Conservation (phyloP, 2,888 invertebrate genomes). For the Andricus quercusramuli region DNA sequence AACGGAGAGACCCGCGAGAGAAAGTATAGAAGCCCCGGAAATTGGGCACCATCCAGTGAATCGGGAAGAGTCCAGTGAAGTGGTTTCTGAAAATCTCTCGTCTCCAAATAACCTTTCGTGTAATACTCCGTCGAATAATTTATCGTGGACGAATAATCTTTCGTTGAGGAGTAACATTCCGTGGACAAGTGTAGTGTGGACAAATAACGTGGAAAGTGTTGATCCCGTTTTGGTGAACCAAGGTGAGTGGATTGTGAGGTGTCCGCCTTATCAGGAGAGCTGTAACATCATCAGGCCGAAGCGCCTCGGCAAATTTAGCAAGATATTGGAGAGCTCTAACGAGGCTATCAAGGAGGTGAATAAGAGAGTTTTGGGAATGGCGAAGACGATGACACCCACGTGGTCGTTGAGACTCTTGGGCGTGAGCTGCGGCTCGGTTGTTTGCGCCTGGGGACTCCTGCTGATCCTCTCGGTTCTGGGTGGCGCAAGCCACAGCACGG, state of each 20-base stretch:
- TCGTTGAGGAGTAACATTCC: background rate
- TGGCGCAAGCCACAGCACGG: conserved; percentile 72
- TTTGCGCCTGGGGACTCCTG: conserved; percentile 74
- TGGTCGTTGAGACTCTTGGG: conserved; percentile 73
- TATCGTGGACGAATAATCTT: background rate
- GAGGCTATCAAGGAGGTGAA: conserved; percentile 69
- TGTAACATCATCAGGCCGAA: conserved; percentile 27
- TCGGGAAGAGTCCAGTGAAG: conserved; percentile 1
- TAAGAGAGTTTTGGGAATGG: conserved; percentile 71
- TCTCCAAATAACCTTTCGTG: background rate
- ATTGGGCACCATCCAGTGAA: conserved; percentile 2
- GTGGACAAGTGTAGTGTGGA: conserved; percentile 11
- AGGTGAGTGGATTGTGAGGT: conserved; percentile 39
- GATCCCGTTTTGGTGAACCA: conserved; percentile 9
- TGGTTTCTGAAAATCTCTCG: background rate
- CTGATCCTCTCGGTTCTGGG: conserved; percentile 71
- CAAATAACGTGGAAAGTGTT: conserved; percentile 15
- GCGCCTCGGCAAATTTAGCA: conserved; percentile 53
- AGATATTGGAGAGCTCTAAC: conserved; percentile 70
- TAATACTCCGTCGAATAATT: background rate
- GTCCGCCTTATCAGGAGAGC: conserved; percentile 24
- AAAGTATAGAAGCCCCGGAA: background rate
- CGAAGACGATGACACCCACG: conserved; percentile 72
- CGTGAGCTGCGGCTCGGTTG: conserved; percentile 74
- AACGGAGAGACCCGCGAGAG: conserved; percentile 6